Evolutionary conservation across 2,113 vertebrate species (phyloP), one percentile per base, ranked within the genome.

Genomic region (Zootoca vivipara): DNA sequence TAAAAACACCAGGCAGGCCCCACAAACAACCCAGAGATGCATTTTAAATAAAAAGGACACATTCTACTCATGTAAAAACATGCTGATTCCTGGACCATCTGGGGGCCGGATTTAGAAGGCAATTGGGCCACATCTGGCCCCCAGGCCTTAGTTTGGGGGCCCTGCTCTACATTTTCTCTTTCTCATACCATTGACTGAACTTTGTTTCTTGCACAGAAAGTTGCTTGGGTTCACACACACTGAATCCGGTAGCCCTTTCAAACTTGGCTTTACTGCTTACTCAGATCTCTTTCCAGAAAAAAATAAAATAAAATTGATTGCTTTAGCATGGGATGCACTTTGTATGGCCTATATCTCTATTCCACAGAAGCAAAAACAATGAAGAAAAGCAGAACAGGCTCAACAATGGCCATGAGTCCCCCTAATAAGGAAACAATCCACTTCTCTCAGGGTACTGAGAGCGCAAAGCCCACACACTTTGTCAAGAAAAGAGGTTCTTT

Each of bases 331-430:
- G 87, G 7, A 83, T 24, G 9, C 67, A 33, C 40, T 78, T 65
- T 78, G 10, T 40, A 38, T 46, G 0, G 65, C 20, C 56, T 70
- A n/a, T 46, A 70, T 67, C 0, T 24, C 85, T 83, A 2, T 72
- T 86, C 52, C 30, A 58, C 80, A 85, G 5, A 89, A 72, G 30
- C 91, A 67, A 9, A 1, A 86, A 69, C 24, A 79, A 35, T 85
- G 90, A 35, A 83, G 58, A 84, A 72, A 15, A n/a, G 38, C 3
- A 24, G 2, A 52, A 10, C 13, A 67, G 10, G 5, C 12, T 33
- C 72, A 0, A 20, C 3, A 58, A 9, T 90, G 15, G 56, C 90
- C n/a, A 22, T 91, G 28, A 35, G n/a, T 67, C 80, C 46, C 83
- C 62, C 7, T 18, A 56, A 82, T 3, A 2, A 73, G 1, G 24